phyloP scores from a whole-genome alignment of 1,140 invertebrate genomes.

The Streblospio benedicti region DNA sequence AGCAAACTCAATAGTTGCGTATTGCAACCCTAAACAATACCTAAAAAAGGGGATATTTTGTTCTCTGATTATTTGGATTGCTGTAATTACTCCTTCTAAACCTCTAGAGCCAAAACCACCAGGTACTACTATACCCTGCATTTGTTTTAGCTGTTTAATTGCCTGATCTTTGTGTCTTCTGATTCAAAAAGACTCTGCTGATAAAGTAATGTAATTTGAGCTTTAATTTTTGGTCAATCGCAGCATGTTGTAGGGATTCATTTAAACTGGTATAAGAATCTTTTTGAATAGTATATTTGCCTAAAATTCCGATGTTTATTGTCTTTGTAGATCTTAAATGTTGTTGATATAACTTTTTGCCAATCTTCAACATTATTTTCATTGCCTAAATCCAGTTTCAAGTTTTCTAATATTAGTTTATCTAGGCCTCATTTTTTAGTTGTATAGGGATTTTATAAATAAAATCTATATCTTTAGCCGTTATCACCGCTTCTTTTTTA shows the following conservation, averaged over 20 bases:
- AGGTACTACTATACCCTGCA: neutral
- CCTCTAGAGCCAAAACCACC: neutral
- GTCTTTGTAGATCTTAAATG: slow-evolving; percentile 69
- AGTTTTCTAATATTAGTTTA: neutral
- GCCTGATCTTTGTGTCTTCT: neutral
- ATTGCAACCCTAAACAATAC: slow-evolving; percentile 5
- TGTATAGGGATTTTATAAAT: slow-evolving; percentile 23
- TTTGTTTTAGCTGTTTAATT: neutral
- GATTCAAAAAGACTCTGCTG: neutral
- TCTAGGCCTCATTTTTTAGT: slow-evolving; percentile 12
- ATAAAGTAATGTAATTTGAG: slow-evolving; percentile 54
- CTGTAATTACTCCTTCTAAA: neutral
- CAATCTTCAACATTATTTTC: slow-evolving; percentile 12
- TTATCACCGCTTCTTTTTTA: slow-evolving; percentile 12
- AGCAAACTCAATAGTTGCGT: neutral
- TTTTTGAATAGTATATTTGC: slow-evolving; percentile 87
- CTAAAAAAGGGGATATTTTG: slow-evolving; percentile 2
- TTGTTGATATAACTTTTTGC: slow-evolving; percentile 46
- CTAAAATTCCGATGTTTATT: slow-evolving; percentile 82
- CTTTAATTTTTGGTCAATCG: too few relatives aligned
- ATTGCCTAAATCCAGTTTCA: slow-evolving; percentile 53
- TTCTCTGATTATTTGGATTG: neutral
- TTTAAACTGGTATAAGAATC: slow-evolving; percentile 77
- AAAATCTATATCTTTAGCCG: slow-evolving; percentile 9
- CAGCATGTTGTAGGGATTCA: slow-evolving; percentile 63